Base-by-base conservation (phyloP, 1,140 invertebrate genomes). In the Bathynomus jamesi region DNA sequence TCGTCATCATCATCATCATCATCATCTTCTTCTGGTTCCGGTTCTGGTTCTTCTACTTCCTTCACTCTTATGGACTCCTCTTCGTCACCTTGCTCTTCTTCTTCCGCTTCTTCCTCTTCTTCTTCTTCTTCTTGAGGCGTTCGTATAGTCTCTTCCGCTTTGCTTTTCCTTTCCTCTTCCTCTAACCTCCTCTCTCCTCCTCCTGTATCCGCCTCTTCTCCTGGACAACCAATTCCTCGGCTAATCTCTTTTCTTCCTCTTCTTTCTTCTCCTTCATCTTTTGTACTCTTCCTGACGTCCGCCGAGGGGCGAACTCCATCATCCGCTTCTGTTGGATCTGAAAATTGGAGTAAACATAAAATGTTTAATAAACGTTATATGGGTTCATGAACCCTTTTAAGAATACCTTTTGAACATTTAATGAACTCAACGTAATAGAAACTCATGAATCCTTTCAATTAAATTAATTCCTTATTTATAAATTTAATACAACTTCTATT, bases 281-380 rank as follows among this genome's bases (percentile, higher is more conserved):
- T 53, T 85, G 81, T 46, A 87, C 83, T 28, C 87, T 81, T 70
- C 83, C 84, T 0, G 86, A 87, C 5, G 84, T 85, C 40, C 86
- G 82, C 30, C 85, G 82, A 3, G 86, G 86, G 40, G 84, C 83
- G 74, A 83, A 80, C 75, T 87, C 86, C 73, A 87, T 78, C 79
- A 87, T 82, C 78, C 77, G 80, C 78, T 83, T 84, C 40, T 80
- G 78, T 31, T 76, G 72, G 53, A 79, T 70, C 72, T 74, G 72
- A 62, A 71, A 64, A 53, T 53, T 53, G 17, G 7, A 40, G 17
- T 40, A 53, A 53, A 53, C 5, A 53, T 3, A 17, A 3, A 53
- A 5, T 53, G 21, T n/a, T n/a, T n/a, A n/a, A n/a, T n/a, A n/a
- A n/a, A n/a, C n/a, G n/a, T n/a, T n/a, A n/a, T n/a, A n/a, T n/a